Conservation (phyloP, 2,113 vertebrate genomes). For the Etheostoma cragini region DNA sequence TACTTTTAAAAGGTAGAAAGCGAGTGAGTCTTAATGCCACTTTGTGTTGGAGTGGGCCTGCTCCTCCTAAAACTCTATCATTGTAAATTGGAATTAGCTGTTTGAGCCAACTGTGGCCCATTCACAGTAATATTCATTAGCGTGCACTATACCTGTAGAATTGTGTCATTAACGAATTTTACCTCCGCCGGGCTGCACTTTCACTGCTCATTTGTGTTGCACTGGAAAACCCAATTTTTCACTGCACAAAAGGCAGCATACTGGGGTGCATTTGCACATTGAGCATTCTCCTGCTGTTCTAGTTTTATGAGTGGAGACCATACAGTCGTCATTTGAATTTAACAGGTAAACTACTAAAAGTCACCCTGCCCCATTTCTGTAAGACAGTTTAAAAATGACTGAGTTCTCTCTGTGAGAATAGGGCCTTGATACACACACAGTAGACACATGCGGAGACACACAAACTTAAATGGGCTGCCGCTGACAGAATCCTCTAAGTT, state of each 20-base stretch:
- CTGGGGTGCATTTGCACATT: conserved; percentile 11
- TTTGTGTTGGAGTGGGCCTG: conserved; percentile 56
- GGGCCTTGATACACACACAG: not conserved
- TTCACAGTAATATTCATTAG: conserved; percentile 68
- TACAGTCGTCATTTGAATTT: not conserved
- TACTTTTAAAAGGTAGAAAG: conserved; percentile 58
- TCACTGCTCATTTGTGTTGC: conserved; percentile 18
- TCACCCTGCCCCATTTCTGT: not conserved
- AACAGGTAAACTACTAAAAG: not conserved
- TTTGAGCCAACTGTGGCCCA: conserved; percentile 61
- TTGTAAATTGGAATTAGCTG: conserved; percentile 68
- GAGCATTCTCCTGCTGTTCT: not conserved
- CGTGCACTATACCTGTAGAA: conserved; percentile 45
- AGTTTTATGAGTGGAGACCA: conserved; percentile 1
- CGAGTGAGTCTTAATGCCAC: conserved; percentile 60
- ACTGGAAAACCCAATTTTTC: not conserved
- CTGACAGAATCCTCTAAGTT: not conserved
- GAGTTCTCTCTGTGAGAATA: not conserved
- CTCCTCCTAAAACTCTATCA: conserved; percentile 67
- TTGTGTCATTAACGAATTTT: conserved; percentile 57
- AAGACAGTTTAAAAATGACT: not conserved
- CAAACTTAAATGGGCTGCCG: not conserved
- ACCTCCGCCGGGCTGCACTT: conserved; percentile 13
- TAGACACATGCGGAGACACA: not conserved
- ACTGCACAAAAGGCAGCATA: not conserved